Evolutionary conservation across 2,888 invertebrate species (phyloP).

Genomic region (Panzeria rudis): DNA sequence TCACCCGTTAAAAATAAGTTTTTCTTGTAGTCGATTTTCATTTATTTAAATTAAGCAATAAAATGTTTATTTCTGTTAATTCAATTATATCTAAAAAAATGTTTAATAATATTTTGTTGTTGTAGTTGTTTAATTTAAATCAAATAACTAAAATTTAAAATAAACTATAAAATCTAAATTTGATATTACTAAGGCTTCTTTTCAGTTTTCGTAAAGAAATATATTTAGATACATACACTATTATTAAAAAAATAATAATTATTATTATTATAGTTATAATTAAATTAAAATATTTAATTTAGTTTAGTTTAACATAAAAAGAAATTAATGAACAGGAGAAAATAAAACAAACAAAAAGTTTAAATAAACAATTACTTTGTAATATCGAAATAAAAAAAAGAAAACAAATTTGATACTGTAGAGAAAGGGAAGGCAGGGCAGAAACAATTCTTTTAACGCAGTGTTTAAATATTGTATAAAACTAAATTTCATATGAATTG

Average conservation of each 20-base stretch:
- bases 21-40: conserved; percentile 54
- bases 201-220: conserved; percentile 52
- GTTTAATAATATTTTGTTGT: conserved; percentile 58
- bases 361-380: conserved; percentile 56
- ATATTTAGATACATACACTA: conserved; percentile 60
- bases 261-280: conserved; percentile 31
- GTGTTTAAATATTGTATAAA: conserved; percentile 23
- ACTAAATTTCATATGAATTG: conserved; percentile 53
- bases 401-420: conserved; percentile 22
- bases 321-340: conserved; percentile 43
- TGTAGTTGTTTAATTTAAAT: conserved; percentile 48
- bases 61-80: conserved; percentile 69
- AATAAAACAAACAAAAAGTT: conserved; percentile 35
- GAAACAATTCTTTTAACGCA: conserved; percentile 8
- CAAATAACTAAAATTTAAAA: conserved; percentile 61
- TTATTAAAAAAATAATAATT: conserved; percentile 47
- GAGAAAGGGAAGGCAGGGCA: conserved; percentile 29
- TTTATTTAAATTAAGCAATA: conserved; percentile 67
- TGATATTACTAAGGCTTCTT: conserved; percentile 69
- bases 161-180: conserved; percentile 68
- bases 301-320: conserved; percentile 39
- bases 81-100: conserved; percentile 68
- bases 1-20: conserved; percentile 71
- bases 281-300: conserved; percentile 49
- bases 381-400: conserved; percentile 26